Base-by-base conservation (phyloP, 1,140 invertebrate species). In the Drosophila sturtevanti region DNA sequence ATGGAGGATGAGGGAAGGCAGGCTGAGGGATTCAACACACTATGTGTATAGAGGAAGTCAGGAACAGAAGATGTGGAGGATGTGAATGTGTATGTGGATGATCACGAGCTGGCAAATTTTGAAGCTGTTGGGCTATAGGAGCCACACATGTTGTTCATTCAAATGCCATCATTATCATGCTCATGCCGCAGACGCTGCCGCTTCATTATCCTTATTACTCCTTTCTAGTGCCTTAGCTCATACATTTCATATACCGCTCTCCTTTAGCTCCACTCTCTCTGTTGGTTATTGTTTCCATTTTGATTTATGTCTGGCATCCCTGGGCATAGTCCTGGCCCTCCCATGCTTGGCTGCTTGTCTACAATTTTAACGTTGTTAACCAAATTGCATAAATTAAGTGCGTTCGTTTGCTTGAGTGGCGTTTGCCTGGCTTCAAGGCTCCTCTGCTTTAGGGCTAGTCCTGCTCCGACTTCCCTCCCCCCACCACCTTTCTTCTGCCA, bases 361-460 rank as follows among this genome's bases (percentile, higher is more conserved):
- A 84, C 84, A 89, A 89, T 89, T 89, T 89, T 89, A 89, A 89
- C 84, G 84, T 89, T 89, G 84, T 89, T 89, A 89, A 89, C 84
- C 79, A 89, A 89, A 89, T 89, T 89, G 84, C 84, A 89, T 89
- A 89, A 89, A 89, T 89, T 89, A 89, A 89, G 84, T 89, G 84
- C 79, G 84, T 89, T 89, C 84, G 84, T 77, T 79, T 89, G 79
- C 84, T 89, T 78, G 84, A 87, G 84, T 87, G 80, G 79, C 76
- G 79, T 65, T 76, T 56, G 73, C 74, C 60, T 77, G 72, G 58
- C 72, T 68, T 35, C 11, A 48, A 63, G 66, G 61, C 62, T 70
- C 58, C 21, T 22, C 18, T 11, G 6, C 21, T 24, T 16, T 48
- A 48, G 41, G 41, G 41, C 41, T 48, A 48, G 41, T 44, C 41